Evolutionary conservation across 2,888 invertebrate genomes (phyloP).

Genomic region (Agrotis puta): DNA sequence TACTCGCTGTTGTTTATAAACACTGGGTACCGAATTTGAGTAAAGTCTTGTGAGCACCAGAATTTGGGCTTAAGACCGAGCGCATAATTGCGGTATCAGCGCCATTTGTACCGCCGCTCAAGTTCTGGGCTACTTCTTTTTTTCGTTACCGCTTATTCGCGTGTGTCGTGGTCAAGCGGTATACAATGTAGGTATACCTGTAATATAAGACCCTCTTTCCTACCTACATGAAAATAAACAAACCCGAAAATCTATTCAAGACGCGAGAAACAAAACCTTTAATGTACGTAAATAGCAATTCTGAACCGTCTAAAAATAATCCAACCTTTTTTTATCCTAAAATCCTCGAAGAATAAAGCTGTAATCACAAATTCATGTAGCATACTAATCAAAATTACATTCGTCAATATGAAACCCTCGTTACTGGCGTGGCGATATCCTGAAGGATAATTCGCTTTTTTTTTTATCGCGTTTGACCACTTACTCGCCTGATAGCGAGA

Average conservation of each 20-base stretch:
- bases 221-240: slow-evolving; percentile 10
- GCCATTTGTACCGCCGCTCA: too few species aligned
- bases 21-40: too few species aligned
- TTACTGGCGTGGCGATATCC: slow-evolving; percentile 38
- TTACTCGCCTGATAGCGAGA: too few species aligned
- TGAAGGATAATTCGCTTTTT: slow-evolving; percentile 24
- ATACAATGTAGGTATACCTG: background rate
- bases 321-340: slow-evolving; percentile 17
- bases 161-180: background rate
- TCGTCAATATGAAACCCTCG: slow-evolving; percentile 53
- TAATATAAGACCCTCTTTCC: background rate
- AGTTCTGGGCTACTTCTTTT: background rate
- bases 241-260: slow-evolving; percentile 7
- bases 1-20: too few species aligned
- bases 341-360: slow-evolving; percentile 28
- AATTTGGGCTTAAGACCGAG: too few species aligned
- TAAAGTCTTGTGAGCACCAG: too few species aligned
- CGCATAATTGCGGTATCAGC: too few species aligned
- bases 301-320: slow-evolving; percentile 44
- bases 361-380: slow-evolving; percentile 49
- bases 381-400: slow-evolving; percentile 58
- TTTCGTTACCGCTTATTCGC: background rate
- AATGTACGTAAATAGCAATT: slow-evolving; percentile 30
- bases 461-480: too few species aligned
- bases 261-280: slow-evolving; percentile 5